These are phyloP conservation scores for Aphis gossypii DNA, from an alignment of 1,140 invertebrate genomes.

Conservation along the genomic window DNA sequence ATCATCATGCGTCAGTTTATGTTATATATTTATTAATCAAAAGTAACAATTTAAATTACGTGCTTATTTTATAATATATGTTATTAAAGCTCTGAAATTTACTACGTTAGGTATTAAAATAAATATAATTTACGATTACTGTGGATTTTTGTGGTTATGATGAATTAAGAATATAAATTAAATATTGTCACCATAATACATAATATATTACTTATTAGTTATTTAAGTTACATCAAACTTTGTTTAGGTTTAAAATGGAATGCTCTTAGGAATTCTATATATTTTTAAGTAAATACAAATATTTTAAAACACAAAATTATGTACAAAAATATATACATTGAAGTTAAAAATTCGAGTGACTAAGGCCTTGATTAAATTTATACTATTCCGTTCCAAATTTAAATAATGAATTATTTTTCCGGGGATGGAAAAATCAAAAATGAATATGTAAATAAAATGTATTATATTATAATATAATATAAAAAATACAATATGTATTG, in stretches of 20 bases:
- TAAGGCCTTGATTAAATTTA: not conserved
- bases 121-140: not conserved
- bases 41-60: not conserved
- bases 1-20: not conserved
- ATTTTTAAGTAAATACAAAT: not conserved
- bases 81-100: not conserved
- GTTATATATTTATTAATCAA: not conserved
- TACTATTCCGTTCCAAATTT: not conserved
- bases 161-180: not conserved
- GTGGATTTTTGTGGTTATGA: not conserved
- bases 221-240: not conserved
- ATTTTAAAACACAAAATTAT: not conserved
- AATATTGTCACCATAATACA: not conserved
- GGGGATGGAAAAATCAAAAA: not conserved
- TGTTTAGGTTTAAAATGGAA: not conserved
- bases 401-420: not conserved
- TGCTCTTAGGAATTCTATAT: not conserved
- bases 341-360: not conserved
- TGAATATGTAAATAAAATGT: not conserved
- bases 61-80: not conserved
- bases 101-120: not conserved
- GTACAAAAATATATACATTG: not conserved
- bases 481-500: too few species aligned
- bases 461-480: not conserved
- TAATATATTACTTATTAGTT: not conserved